Conservation (phyloP, 1,140 invertebrate species). For the Glomeris maerens region DNA sequence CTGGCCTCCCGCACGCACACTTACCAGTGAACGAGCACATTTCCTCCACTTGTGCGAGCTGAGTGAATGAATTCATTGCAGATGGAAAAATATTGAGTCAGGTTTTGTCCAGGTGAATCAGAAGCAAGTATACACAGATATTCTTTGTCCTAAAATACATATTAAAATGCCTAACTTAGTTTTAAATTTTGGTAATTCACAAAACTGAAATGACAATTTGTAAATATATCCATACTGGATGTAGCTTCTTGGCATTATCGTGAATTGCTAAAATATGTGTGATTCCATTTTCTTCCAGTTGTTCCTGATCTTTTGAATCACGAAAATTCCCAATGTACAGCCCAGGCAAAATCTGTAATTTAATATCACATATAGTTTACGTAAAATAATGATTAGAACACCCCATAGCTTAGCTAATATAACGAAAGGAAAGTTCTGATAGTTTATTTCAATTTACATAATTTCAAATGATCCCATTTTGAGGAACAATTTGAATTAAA, state of each 20-base stretch:
- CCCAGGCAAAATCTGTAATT: slow-evolving; percentile 26
- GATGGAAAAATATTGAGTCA: slow-evolving; percentile 77
- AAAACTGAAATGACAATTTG: not conserved
- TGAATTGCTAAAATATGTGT: slow-evolving; percentile 92
- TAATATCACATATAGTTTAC: too few species aligned
- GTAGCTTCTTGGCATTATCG: slow-evolving; percentile 71
- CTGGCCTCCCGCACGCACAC: too few species aligned
- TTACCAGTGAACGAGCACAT: slow-evolving; percentile 91
- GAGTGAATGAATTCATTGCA: slow-evolving; percentile 94
- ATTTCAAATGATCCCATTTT: too few species aligned
- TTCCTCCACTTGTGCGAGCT: slow-evolving; percentile 69
- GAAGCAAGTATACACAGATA: slow-evolving; percentile 87
- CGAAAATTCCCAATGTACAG: slow-evolving; percentile 43
- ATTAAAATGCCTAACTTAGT: not conserved
- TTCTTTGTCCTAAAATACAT: slow-evolving; percentile 62
- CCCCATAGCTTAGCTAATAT: too few species aligned
- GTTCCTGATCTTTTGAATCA: slow-evolving; percentile 79
- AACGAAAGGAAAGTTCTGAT: too few species aligned
- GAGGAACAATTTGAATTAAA: too few species aligned
- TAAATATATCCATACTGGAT: slow-evolving; percentile 48
- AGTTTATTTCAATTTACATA: too few species aligned
- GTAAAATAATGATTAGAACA: too few species aligned
- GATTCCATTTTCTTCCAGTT: slow-evolving; percentile 75
- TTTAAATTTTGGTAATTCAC: too few species aligned
- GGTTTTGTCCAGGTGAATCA: slow-evolving; percentile 81